A percentile compares a stretch with the other conserved stretches of the same genome.
Conservation (phyloP, 2,888 invertebrate species). For the Parnassius apollo region DNA sequence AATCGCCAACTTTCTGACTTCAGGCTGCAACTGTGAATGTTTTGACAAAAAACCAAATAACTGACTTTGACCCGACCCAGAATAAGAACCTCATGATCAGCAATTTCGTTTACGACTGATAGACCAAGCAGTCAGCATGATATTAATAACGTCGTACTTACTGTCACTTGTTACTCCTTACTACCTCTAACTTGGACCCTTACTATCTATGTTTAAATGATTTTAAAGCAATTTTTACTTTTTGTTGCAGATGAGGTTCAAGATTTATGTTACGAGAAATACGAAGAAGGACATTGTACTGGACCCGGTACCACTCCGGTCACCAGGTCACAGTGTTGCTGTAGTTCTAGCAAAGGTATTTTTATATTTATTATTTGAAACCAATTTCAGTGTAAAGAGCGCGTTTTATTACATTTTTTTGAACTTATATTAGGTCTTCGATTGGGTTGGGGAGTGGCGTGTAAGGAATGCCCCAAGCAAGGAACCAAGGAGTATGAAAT, state of each 20-base stretch:
- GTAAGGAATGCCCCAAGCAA: constrained; percentile 87
- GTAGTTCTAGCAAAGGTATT: constrained; percentile 82
- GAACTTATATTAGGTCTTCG: constrained; percentile 74
- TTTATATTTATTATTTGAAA: background rate
- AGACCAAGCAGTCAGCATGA: too few relatives aligned
- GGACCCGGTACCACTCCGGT: constrained; percentile 88
- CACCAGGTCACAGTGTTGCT: constrained; percentile 93
- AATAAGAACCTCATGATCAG: too few relatives aligned
- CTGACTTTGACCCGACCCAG: too few relatives aligned
- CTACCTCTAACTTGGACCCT: too few relatives aligned
- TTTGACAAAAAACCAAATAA: too few relatives aligned
- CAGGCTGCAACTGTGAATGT: too few relatives aligned
- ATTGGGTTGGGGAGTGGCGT: constrained; percentile 91
- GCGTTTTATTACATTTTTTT: background rate
- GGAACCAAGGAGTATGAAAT: constrained; percentile 85
- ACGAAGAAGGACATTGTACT: constrained; percentile 87
- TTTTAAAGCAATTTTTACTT: background rate
- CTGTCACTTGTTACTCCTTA: too few relatives aligned
- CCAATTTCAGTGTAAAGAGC: background rate
- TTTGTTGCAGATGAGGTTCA: constrained; percentile 85
- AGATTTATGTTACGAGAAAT: constrained; percentile 91
- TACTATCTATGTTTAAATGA: background rate
- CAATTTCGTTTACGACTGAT: too few relatives aligned
- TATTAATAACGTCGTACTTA: too few relatives aligned
- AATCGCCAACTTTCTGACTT: too few relatives aligned